These are phyloP conservation scores for Saguinus imperator DNA, from an alignment of 2,113 vertebrate genomes.

Conservation along the genomic window DNA sequence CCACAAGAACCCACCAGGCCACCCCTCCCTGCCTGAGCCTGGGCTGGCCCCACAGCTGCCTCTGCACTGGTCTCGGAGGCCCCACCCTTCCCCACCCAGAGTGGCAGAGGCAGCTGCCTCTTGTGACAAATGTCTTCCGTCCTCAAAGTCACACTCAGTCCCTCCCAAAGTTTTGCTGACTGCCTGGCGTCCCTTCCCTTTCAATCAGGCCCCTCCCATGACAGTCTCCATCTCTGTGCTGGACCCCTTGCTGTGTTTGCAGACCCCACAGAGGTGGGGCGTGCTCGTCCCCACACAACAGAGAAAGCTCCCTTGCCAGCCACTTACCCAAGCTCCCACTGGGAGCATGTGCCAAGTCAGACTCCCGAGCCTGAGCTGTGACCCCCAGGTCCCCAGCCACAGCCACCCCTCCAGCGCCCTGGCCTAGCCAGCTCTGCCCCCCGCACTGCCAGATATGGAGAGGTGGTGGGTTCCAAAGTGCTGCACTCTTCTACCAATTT, in stretches of 20 bases:
- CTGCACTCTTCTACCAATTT: not conserved
- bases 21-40: not conserved
- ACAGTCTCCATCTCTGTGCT: accelerated
- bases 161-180: not conserved
- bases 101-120: slow-evolving; percentile 66
- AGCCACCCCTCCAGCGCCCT: accelerated
- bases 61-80: not conserved
- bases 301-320: not conserved
- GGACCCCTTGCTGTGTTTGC: accelerated
- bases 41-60: slow-evolving; percentile 58
- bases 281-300: accelerated
- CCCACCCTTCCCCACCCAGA: not conserved
- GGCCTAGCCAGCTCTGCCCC: accelerated
- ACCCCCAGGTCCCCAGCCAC: not conserved
- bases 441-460: accelerated
- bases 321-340: accelerated
- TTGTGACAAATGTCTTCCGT: slow-evolving; percentile 37
- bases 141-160: not conserved
- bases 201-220: accelerated
- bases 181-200: accelerated
- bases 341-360: accelerated
- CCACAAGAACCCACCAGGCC: not conserved
- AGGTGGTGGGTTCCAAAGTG: too few species aligned
- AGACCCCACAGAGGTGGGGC: accelerated
- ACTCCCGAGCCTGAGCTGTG: not conserved